A percentile compares a stretch with the other conserved stretches of the same genome.
Conservation (phyloP, 2,888 invertebrate species). For the Penaeus monodon region DNA sequence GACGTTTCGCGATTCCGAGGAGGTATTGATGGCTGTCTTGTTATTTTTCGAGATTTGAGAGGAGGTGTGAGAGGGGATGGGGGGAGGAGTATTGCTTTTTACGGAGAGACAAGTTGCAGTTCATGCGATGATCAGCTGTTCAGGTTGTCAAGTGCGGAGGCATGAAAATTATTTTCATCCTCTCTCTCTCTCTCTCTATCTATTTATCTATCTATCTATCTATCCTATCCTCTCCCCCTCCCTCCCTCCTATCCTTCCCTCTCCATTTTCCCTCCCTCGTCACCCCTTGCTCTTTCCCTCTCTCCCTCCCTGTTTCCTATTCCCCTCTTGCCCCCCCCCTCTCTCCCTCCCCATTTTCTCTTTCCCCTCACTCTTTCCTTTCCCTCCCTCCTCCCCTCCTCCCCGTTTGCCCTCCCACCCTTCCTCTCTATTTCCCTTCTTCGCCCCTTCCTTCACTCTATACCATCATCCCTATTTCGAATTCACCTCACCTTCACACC, state of each 20-base stretch:
- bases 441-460: background rate
- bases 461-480: no score
- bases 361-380: background rate
- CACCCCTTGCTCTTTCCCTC: no score
- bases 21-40: background rate
- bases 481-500: no score
- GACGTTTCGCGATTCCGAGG: no score
- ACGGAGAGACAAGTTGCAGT: background rate
- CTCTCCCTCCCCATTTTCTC: background rate
- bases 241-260: background rate
- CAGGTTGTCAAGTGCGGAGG: background rate
- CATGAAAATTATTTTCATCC: background rate
- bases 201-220: background rate
- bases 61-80: background rate
- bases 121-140: background rate
- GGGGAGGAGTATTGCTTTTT: background rate
- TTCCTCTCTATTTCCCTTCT: background rate
- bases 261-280: background rate
- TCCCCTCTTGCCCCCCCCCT: no score
- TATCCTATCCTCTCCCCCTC: background rate
- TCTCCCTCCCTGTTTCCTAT: no score
- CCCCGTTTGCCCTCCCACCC: no score
- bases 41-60: slow-evolving; percentile 5
- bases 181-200: background rate
- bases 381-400: background rate